These are phyloP conservation scores for Cotesia vestalis DNA, from an alignment of 1,140 invertebrate species.

Conservation along the genomic window DNA sequence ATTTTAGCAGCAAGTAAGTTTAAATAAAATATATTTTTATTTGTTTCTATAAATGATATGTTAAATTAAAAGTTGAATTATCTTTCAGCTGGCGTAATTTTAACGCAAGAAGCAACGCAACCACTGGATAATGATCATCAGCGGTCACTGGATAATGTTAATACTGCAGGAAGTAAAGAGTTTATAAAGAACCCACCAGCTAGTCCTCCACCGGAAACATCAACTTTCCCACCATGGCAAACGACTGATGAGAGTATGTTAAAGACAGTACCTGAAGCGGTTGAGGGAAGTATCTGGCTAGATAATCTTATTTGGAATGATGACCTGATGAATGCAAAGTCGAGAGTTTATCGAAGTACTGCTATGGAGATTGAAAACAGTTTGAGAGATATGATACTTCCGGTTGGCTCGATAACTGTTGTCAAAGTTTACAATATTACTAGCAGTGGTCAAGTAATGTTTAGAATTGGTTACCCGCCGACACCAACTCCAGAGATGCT, in stretches of 20 bases:
- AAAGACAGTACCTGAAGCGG: conserved; percentile 71
- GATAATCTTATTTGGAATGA: conserved; percentile 72
- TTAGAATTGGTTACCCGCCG: conserved; percentile 57
- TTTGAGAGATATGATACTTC: conserved; percentile 63
- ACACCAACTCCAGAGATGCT: conserved; percentile 47
- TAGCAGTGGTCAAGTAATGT: conserved; percentile 54
- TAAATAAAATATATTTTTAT: conserved; percentile 13
- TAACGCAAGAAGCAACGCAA: conserved; percentile 64
- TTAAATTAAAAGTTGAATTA: conserved; percentile 20
- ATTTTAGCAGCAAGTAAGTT: conserved; percentile 77
- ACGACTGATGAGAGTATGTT: conserved; percentile 65
- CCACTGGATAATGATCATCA: conserved; percentile 55
- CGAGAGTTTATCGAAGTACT: conserved; percentile 71
- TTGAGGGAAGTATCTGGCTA: conserved; percentile 74
- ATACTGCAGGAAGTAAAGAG: conserved; percentile 57
- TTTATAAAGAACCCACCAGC: conserved; percentile 58
- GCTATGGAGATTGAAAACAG: conserved; percentile 68
- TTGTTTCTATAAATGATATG: conserved; percentile 25
- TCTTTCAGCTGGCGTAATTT: conserved; percentile 67
- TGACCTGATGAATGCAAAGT: conserved; percentile 69
- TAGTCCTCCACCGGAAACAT: conserved; percentile 64
- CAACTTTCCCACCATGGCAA: conserved; percentile 60
- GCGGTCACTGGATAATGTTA: conserved; percentile 49
- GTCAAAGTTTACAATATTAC: conserved; percentile 74
- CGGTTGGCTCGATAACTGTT: conserved; percentile 56